A percentile compares a stretch with the other conserved stretches of the same genome.
Evolutionary conservation across 2,113 vertebrate species (phyloP).

Genomic region (Urocynchramus pylzowi): DNA sequence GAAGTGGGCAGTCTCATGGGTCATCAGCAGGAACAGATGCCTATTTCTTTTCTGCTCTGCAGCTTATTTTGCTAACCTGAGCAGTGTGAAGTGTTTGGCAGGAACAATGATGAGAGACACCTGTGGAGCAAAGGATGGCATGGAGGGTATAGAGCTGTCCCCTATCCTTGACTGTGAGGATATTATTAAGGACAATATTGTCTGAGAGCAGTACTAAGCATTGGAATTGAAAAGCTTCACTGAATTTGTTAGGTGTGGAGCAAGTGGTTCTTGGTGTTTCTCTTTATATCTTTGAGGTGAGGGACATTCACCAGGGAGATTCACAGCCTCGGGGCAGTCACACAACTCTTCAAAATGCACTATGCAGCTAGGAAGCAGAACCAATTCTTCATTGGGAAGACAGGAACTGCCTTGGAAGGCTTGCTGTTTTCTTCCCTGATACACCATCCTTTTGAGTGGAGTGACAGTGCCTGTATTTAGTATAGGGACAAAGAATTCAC

Average conservation of each 20-base stretch:
- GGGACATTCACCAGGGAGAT: neutral
- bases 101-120: neutral
- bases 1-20: rapidly evolving
- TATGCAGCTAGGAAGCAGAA: neutral
- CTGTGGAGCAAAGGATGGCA: neutral
- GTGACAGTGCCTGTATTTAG: neutral
- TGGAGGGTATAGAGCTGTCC: neutral
- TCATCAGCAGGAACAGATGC: neutral
- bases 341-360: neutral
- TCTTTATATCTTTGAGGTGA: neutral
- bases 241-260: neutral
- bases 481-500: neutral
- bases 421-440: neutral
- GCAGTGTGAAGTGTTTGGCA: neutral
- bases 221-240: neutral
- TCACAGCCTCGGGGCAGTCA: neutral
- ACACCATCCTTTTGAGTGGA: neutral
- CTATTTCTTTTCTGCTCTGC: neutral
- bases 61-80: neutral
- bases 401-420: neutral
- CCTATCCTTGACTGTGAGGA: neutral
- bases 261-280: neutral
- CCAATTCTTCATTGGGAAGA: neutral
- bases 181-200: neutral
- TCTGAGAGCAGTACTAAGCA: neutral